Conservation (phyloP, 23 tunicate genomes). For the Trididemnum clinides region DNA sequence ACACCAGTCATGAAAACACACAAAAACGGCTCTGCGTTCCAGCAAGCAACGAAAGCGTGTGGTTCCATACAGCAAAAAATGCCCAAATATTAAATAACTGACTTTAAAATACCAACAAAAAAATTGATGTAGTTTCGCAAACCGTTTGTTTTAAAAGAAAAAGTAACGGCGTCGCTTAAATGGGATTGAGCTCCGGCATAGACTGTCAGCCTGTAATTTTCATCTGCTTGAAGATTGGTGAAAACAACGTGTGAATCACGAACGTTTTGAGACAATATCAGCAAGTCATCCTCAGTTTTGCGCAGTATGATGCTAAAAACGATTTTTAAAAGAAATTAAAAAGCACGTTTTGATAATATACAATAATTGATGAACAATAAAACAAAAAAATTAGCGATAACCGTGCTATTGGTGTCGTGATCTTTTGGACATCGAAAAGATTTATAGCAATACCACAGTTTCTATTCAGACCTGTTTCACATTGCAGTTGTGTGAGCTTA, state of each 20-base stretch:
- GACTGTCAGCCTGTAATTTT: conserved; percentile 15
- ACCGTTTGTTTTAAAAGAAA: conserved; percentile 13
- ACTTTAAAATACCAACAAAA: neutral
- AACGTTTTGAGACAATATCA: conserved; percentile 25
- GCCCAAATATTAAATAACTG: neutral
- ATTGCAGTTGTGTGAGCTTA: too few species aligned
- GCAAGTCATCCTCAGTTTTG: neutral
- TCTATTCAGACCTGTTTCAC: too few species aligned
- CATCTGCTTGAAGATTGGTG: conserved; percentile 27
- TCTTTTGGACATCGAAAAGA: too few species aligned
- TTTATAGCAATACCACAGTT: too few species aligned
- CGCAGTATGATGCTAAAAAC: conserved; percentile 9
- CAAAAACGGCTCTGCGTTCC: too few species aligned
- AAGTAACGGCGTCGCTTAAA: conserved; percentile 23
- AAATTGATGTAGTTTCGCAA: neutral
- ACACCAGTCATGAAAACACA: too few species aligned
- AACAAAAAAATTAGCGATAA: too few species aligned
- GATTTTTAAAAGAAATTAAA: neutral
- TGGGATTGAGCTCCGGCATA: neutral
- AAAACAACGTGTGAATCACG: conserved; percentile 23
- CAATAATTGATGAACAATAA: too few species aligned
- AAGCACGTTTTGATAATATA: too few species aligned
- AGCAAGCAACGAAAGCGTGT: too few species aligned
- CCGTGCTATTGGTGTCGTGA: too few species aligned
- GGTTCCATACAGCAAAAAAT: too few species aligned